Base-by-base conservation (phyloP, 2,797 vertebrate species). In the Astyanax mexicanus region DNA sequence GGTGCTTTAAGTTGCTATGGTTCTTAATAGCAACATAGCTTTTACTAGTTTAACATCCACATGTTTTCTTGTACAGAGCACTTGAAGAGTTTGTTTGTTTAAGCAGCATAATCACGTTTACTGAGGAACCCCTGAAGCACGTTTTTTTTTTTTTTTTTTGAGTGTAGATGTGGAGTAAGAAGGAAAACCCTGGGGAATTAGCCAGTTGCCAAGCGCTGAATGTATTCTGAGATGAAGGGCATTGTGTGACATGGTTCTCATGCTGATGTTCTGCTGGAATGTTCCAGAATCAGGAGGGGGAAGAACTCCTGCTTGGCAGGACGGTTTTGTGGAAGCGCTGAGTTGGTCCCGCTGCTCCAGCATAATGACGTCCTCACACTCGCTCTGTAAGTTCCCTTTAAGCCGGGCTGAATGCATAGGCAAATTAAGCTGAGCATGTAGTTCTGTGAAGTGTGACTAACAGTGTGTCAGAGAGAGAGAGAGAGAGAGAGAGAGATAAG, bases 401-500 rank as follows among this genome's bases (percentile, higher is more conserved):
- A 79, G 80, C 77, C 37, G 61, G 44, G 71, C 65, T 55, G 77
- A 79, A 79, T 70, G 77, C 71, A 75, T 76, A 77, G 74, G 79
- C 71, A 83, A 83, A 83, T 84, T 77, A 81, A 77, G 71, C 79
- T 79, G 74, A 81, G 77, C 77, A 60, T 79, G 82, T 81, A 79
- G 74, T 81, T 77, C 82, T 79, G 69, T 79, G 74, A 79, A 84
- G 77, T 84, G 82, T 84, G 82, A 81, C 82, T 84, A 81, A 81
- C 74, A 72, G 38, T 47, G 67, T 77, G 74, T 72, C 13, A 54
- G 44, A 19, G 25, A 72, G 55, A 78, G 65, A 80, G 72, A 25
- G 71, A 19, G 77, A 44, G 25, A 71, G 23, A 58, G 55, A 47
- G 66, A 69, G 17, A 27, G 54, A 44, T 37, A 67, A 23, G 45